Percentiles rank a stretch among this genome's conserved stretches.
These are phyloP conservation scores for Chirona hameri DNA, from an alignment of 2,888 invertebrate genomes.

Conservation along the genomic window DNA sequence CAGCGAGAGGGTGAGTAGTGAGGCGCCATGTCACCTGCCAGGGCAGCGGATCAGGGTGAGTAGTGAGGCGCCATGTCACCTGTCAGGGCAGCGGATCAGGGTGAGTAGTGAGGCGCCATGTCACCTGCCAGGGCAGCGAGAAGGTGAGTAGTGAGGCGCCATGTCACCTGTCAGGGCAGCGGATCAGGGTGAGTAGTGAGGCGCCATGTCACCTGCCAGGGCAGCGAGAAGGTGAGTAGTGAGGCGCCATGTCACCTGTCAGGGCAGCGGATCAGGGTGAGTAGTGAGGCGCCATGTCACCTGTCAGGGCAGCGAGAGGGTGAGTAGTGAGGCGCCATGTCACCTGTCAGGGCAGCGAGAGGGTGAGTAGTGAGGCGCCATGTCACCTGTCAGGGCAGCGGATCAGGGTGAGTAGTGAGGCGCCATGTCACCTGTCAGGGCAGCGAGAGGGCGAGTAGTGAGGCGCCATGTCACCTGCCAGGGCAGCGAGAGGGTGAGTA, in stretches of 20 bases:
- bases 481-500: conserved; percentile 64
- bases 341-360: conserved; percentile 60
- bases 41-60: conserved; percentile 60
- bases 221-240: conserved; percentile 62
- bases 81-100: conserved; percentile 56
- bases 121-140: conserved; percentile 63
- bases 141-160: conserved; percentile 63
- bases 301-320: conserved; percentile 58
- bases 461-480: conserved; percentile 65
- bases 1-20: conserved; percentile 65
- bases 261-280: conserved; percentile 59
- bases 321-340: conserved; percentile 66
- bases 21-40: conserved; percentile 65
- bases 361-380: conserved; percentile 65
- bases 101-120: conserved; percentile 64
- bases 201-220: conserved; percentile 64
- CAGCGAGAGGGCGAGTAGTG: conserved; percentile 65
- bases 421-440: conserved; percentile 64
- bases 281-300: conserved; percentile 66
- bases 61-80: conserved; percentile 69
- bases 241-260: conserved; percentile 65
- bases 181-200: conserved; percentile 63
- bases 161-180: conserved; percentile 63
- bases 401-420: conserved; percentile 63
- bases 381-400: conserved; percentile 63